Evolutionary conservation across 37 sponge, comb jelly and placozoan species (phyloP).

Genomic region (Cladorhizidae sp.): DNA sequence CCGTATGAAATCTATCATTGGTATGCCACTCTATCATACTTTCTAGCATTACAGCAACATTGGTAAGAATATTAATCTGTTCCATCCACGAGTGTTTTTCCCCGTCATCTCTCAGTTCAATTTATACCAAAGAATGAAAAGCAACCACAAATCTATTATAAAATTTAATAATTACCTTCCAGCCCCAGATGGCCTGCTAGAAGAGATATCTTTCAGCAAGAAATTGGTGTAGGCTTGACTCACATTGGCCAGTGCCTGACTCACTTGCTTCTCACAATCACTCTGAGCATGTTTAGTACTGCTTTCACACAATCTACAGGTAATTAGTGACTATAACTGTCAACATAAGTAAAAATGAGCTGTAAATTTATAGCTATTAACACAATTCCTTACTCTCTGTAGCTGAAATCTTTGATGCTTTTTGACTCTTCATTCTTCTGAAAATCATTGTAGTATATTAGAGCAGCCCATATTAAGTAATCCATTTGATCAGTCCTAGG

Average conservation of each 20-base stretch:
- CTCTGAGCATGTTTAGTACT: slow-evolving; percentile 6
- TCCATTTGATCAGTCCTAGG: slow-evolving; percentile 60
- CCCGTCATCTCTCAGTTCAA: too few relatives aligned
- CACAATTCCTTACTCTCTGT: slow-evolving; percentile 33
- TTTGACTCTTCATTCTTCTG: slow-evolving; percentile 21
- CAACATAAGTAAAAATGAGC: not conserved
- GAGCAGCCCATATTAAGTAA: slow-evolving; percentile 38
- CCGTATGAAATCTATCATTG: too few relatives aligned
- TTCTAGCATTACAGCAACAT: too few relatives aligned
- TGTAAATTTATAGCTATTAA: not conserved
- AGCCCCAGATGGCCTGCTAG: not conserved
- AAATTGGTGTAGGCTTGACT: slow-evolving; percentile 30
- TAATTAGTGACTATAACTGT: not conserved
- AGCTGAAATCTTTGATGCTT: slow-evolving; percentile 9
- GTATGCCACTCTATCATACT: too few relatives aligned
- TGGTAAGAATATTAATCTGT: too few relatives aligned
- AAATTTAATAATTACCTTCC: too few relatives aligned
- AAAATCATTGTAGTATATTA: slow-evolving; percentile 48
- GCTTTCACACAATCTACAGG: slow-evolving; percentile 28
- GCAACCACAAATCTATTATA: too few relatives aligned
- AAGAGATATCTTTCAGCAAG: slow-evolving; percentile 26
- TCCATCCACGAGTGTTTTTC: too few relatives aligned
- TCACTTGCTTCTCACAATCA: not conserved
- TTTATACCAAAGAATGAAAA: too few relatives aligned
- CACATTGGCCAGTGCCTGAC: slow-evolving; percentile 27